These are phyloP conservation scores for Chorisops tibialis DNA, from an alignment of 2,888 invertebrate species.

Conservation along the genomic window DNA sequence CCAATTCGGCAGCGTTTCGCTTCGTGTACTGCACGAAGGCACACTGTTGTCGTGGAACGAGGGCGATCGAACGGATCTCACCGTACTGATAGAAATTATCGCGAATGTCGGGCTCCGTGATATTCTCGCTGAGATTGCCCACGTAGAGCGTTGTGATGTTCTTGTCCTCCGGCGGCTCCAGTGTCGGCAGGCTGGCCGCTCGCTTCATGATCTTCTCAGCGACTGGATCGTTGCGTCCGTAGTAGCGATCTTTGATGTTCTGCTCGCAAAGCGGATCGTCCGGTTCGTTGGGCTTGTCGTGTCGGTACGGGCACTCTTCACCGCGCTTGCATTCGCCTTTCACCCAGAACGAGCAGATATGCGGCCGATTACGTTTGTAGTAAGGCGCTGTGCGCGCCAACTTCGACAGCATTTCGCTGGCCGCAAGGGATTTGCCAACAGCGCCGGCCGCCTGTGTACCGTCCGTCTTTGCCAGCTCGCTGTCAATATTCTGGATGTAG, in stretches of 20 bases:
- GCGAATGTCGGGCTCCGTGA: constrained; percentile 86
- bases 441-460: constrained; percentile 58
- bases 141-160: constrained; percentile 95
- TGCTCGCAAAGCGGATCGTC: constrained; percentile 91
- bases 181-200: constrained; percentile 87
- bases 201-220: constrained; percentile 85
- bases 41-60: constrained; percentile 91
- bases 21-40: constrained; percentile 96
- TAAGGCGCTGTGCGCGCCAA: constrained; percentile 86
- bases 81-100: constrained; percentile 99
- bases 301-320: constrained; percentile 90
- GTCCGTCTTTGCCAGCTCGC: constrained; percentile 59
- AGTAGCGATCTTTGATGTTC: constrained; percentile 87
- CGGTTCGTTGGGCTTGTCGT: constrained; percentile 91
- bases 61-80: constrained; percentile 89
- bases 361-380: constrained; percentile 86
- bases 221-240: constrained; percentile 90
- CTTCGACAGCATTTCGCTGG: constrained; percentile 77
- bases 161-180: constrained; percentile 94
- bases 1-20: constrained; percentile 84
- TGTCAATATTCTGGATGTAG: constrained; percentile 83
- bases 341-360: constrained; percentile 94
- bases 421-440: constrained; percentile 66
- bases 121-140: constrained; percentile 87
- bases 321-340: constrained; percentile 92